Percentiles rank a stretch among this genome's conserved stretches.
These are phyloP conservation scores for Ophion slaviceki DNA, from an alignment of 2,888 invertebrate species.

Conservation along the genomic window DNA sequence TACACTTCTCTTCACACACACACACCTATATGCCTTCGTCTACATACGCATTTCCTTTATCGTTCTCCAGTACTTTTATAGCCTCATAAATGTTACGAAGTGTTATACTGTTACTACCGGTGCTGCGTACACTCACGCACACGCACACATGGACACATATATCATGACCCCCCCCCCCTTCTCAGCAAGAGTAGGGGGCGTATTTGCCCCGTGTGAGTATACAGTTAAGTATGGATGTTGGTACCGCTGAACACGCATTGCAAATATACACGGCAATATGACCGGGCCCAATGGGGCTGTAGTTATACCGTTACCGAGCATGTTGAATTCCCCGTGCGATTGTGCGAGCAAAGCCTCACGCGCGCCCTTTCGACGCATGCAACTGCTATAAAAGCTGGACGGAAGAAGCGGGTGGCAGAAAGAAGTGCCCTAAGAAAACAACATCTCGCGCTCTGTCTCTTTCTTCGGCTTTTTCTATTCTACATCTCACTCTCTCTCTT, in stretches of 20 bases:
- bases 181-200: slow-evolving; percentile 18
- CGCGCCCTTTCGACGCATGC: slow-evolving; percentile 56
- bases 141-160: background rate
- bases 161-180: background rate
- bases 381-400: slow-evolving; percentile 53
- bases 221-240: slow-evolving; percentile 10
- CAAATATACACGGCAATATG: slow-evolving; percentile 32
- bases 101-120: slow-evolving; percentile 59
- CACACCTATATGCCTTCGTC: background rate
- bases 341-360: slow-evolving; percentile 27
- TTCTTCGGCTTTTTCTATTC: no score
- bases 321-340: slow-evolving; percentile 58
- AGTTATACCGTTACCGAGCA: slow-evolving; percentile 44
- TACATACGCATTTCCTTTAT: slow-evolving; percentile 59
- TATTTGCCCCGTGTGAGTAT: slow-evolving; percentile 2
- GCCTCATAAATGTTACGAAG: slow-evolving; percentile 68
- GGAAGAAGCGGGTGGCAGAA: background rate
- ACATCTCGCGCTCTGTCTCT: background rate
- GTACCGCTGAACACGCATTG: background rate
- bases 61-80: slow-evolving; percentile 64
- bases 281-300: slow-evolving; percentile 51
- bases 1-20: background rate
- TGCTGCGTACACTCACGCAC: slow-evolving; percentile 17
- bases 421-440: slow-evolving; percentile 23
- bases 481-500: no score